A percentile compares a stretch with the other conserved stretches of the same genome.
Conservation (phyloP, 2,113 vertebrate species). For the Prunella fulvescens region DNA sequence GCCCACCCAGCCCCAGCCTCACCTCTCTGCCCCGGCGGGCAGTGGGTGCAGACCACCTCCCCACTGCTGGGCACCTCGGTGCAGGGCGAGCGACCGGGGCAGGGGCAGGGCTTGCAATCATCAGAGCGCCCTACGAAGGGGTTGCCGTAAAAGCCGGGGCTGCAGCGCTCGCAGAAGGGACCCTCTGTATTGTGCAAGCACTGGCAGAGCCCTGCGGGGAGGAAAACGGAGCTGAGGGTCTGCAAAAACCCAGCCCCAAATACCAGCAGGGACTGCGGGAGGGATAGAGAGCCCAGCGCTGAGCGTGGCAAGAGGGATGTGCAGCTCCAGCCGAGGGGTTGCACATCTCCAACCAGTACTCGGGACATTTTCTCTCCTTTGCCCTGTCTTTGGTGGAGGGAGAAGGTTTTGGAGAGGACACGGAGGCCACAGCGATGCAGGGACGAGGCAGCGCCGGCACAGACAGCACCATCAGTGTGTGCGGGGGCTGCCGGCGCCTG, state of each 20-base stretch:
- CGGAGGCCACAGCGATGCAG: rapidly evolving
- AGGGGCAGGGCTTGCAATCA: conserved; percentile 88
- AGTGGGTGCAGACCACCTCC: conserved; percentile 90
- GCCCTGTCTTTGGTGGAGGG: neutral
- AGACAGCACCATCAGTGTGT: neutral
- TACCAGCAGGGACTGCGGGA: rapidly evolving
- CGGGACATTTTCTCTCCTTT: neutral
- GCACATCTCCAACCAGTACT: neutral
- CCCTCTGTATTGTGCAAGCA: conserved; percentile 87
- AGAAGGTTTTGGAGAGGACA: neutral
- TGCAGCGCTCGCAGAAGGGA: conserved; percentile 83
- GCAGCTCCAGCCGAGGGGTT: neutral
- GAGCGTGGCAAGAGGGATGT: neutral
- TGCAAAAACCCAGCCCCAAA: neutral
- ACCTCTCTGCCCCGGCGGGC: conserved; percentile 87
- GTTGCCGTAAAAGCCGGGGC: conserved; percentile 85
- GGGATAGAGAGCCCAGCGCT: neutral
- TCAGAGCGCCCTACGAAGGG: conserved; percentile 72
- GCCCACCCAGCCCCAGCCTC: neutral
- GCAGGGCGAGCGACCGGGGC: conserved; percentile 80
- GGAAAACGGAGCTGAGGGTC: neutral
- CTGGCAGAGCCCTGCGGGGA: conserved; percentile 77
- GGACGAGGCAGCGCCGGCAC: neutral
- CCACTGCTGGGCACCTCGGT: conserved; percentile 63
- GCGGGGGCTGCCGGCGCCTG: neutral